phyloP scores from a whole-genome alignment of 2,113 vertebrate species.

The Ia io region DNA sequence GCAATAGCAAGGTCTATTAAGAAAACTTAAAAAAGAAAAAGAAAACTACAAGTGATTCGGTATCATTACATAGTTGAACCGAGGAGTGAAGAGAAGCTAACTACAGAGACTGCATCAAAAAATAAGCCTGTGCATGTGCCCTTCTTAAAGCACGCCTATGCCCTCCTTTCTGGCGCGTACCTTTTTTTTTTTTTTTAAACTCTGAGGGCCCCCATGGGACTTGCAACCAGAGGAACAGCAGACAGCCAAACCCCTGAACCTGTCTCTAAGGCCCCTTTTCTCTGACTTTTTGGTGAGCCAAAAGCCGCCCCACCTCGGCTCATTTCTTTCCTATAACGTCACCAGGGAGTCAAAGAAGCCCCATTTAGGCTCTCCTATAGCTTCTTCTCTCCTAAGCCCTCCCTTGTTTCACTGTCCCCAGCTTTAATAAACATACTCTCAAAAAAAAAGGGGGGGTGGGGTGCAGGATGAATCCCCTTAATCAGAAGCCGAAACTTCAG shows the following conservation, averaged over 20 bases:
- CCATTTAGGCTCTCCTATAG: neutral
- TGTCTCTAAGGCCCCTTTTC: neutral
- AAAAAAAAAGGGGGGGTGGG: neutral
- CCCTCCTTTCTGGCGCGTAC: neutral
- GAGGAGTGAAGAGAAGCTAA: neutral
- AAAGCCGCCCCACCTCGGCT: neutral
- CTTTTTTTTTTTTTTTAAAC: neutral
- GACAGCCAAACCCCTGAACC: neutral
- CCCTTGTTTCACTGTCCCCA: neutral
- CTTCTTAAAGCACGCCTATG: neutral
- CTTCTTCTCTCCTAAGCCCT: neutral
- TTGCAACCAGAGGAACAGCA: neutral
- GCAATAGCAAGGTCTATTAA: neutral
- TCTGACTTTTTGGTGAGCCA: neutral
- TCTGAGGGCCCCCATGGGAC: neutral
- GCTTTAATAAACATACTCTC: neutral
- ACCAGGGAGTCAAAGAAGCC: too few species aligned
- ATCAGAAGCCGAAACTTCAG: neutral
- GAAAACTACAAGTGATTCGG: neutral
- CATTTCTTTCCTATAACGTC: too few species aligned
- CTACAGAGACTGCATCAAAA: neutral
- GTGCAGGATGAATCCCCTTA: neutral
- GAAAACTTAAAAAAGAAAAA: too few species aligned
- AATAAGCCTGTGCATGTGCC: neutral
- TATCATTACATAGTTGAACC: neutral